Base-by-base conservation (phyloP, 2,113 vertebrate species). In the Bujurquina vittata region DNA sequence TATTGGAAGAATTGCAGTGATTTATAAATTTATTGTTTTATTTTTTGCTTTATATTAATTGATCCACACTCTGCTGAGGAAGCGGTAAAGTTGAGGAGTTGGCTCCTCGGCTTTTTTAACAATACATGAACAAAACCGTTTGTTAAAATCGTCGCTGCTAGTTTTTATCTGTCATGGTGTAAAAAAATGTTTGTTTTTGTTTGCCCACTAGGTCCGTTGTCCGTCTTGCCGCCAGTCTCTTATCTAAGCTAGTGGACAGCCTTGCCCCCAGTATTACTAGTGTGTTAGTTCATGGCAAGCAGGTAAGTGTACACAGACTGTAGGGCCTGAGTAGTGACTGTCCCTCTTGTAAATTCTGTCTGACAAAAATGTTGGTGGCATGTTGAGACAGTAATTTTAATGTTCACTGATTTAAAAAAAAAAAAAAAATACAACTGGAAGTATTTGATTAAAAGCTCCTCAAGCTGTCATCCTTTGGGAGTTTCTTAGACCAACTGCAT, bases 231-330 rank as follows among this genome's bases (percentile, higher is more conserved):
- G 98, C 98, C 91, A 98, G 98, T 96, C 97, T 98, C 93, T 98
- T 99, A 98, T 96, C 94, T 99, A 99, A 99, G 95, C 96, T 99
- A 96, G 98, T 99, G 97, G 98, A 99, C 98, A 99, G 98, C 97
- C 97, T 99, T 96, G 98, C 98, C 78, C 98, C 98, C 77, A 99
- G 98, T 96, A 99, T 99, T 97, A 99, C 98, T 99, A 99, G 98
- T 96, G 96, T 99, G 89, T 99, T 99, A 99, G 98, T 99, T 89
- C 98, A 99, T 97, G 97, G 98, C 91, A 99, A 99, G 94, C 98
- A 99, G 98, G 98, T 99, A 97, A 99, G 98, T 97, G 83, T 86
- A 77, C 84, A 80, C 46, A 81, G 87, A 80, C 69, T 75, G 35
- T 59, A 59, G 62, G 72, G 69, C 46, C 78, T 75, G 5, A 82